A percentile compares a stretch with the other conserved stretches of the same genome.
These are phyloP conservation scores for Anolis apletophallus DNA, from an alignment of 2,797 vertebrate genomes.

Conservation along the genomic window DNA sequence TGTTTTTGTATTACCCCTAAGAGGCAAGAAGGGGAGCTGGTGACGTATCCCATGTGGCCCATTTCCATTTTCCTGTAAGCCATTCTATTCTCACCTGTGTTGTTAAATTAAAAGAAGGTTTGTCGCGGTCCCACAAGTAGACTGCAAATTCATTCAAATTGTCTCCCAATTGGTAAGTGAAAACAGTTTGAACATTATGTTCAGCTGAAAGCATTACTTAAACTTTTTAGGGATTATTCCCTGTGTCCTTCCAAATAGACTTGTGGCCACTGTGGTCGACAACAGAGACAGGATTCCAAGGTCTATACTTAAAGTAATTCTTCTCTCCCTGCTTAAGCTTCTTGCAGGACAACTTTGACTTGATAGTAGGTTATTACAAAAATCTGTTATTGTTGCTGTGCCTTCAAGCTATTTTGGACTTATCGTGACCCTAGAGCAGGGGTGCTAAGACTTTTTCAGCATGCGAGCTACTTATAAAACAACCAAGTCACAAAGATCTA, in stretches of 20 bases:
- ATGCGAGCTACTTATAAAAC: no score
- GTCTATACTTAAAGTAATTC: neutral
- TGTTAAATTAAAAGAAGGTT: slow-evolving; percentile 12
- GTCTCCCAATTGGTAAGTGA: neutral
- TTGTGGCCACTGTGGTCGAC: neutral
- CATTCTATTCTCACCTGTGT: slow-evolving; percentile 15
- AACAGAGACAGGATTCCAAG: neutral
- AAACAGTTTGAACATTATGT: neutral
- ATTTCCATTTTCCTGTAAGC: neutral
- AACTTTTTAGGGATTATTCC: neutral
- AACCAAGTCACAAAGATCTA: no score
- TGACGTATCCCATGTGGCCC: accelerated
- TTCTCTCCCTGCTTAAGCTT: neutral
- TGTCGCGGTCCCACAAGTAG: neutral
- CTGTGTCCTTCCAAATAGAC: neutral
- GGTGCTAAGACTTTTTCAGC: no score
- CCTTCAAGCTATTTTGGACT: no score
- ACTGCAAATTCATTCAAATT: neutral
- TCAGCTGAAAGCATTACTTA: neutral
- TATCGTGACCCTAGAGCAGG: no score
- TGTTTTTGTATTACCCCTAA: accelerated
- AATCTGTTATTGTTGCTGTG: no score
- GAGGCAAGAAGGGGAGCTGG: neutral
- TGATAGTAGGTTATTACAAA: no score
- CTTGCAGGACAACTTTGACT: neutral